Conservation (phyloP, 1,140 invertebrate species). For the Cydia fagiglandana region DNA sequence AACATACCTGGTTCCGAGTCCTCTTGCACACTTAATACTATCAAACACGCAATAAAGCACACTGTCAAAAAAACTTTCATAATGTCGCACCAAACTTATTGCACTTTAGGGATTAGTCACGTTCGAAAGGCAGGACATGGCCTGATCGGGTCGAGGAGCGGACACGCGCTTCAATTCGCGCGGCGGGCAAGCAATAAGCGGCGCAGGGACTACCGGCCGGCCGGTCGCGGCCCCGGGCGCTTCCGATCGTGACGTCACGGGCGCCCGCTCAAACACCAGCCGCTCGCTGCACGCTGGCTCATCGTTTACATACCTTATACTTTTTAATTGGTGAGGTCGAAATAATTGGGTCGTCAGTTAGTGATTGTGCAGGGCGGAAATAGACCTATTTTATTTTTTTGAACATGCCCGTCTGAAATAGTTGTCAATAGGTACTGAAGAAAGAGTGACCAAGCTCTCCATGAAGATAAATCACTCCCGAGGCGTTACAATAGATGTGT, state of each 20-base stretch:
- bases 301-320: constrained; percentile 72
- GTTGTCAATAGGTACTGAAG: no score
- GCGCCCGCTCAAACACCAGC: constrained; percentile 52
- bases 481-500: no score
- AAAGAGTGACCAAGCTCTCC: no score
- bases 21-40: constrained; percentile 4
- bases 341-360: constrained; percentile 73
- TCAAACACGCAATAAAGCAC: not conserved
- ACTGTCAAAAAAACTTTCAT: constrained; percentile 4
- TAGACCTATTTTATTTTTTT: constrained; percentile 43
- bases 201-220: constrained; percentile 61
- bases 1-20: constrained; percentile 1
- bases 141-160: constrained; percentile 61
- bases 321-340: constrained; percentile 76
- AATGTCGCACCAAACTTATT: constrained; percentile 2
- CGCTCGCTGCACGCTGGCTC: constrained; percentile 42
- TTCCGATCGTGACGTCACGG: constrained; percentile 67
- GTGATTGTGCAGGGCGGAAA: constrained; percentile 53
- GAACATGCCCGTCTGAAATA: not conserved
- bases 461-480: no score
- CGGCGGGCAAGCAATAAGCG: constrained; percentile 65
- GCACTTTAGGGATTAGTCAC: constrained; percentile 18
- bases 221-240: constrained; percentile 57
- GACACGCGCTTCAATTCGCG: constrained; percentile 74
- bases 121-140: constrained; percentile 43